Evolutionary conservation across 1,140 invertebrate genomes (phyloP).

Genomic region (Drosophila nigrodunni): DNA sequence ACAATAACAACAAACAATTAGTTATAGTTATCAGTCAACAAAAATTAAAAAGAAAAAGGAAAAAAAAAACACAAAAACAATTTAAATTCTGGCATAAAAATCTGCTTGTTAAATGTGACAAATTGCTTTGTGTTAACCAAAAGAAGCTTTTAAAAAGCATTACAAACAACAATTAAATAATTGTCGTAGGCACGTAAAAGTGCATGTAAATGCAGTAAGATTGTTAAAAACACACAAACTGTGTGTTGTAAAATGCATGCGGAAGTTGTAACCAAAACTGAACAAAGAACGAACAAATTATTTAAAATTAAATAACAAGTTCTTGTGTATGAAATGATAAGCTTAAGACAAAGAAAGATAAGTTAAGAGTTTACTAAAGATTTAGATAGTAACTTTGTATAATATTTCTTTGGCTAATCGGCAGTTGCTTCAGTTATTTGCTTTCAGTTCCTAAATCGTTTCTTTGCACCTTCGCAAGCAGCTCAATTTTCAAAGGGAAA

Average conservation of each 20-base stretch:
- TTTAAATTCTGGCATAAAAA: slow-evolving; percentile 22
- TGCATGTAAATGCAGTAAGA: neutral
- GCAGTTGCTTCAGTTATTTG: neutral
- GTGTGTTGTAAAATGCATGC: slow-evolving; percentile 5
- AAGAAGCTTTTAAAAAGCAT: neutral
- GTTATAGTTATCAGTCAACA: slow-evolving; percentile 27
- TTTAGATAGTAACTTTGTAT: neutral
- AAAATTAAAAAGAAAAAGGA: slow-evolving; percentile 7
- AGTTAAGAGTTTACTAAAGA: neutral
- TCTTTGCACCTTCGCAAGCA: slow-evolving; percentile 1
- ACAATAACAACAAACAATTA: slow-evolving; percentile 36
- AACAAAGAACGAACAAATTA: too few species aligned
- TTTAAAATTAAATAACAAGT: neutral
- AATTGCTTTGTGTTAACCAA: slow-evolving; percentile 39
- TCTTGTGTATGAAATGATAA: neutral
- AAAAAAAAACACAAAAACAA: slow-evolving; percentile 2
- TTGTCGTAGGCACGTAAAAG: neutral
- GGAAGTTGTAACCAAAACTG: slow-evolving; percentile 3
- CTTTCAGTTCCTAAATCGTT: neutral
- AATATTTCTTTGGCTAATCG: neutral
- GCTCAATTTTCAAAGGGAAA: slow-evolving; percentile 14
- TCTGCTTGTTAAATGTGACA: slow-evolving; percentile 54
- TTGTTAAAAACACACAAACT: neutral
- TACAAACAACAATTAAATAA: neutral
- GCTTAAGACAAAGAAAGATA: neutral